Evolutionary conservation across 1,140 invertebrate genomes (phyloP), one percentile per base, ranked within the genome.

Genomic region (Philotrypesis tridentata): DNA sequence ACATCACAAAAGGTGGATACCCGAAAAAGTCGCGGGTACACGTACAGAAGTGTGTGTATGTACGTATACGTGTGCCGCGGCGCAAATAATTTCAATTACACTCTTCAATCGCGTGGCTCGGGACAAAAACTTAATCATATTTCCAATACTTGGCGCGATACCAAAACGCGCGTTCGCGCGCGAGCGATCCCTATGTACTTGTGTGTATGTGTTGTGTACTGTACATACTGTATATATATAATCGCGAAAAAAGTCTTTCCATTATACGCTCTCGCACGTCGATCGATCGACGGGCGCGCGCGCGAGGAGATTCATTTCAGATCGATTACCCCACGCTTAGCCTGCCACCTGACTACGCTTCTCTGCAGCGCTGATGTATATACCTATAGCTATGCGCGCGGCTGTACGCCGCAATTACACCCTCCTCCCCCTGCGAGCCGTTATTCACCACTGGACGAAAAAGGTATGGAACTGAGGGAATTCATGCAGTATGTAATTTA

Each of bases 311-410:
- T 80, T 80, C 79, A 73, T 80, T 80, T 80, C 37, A 33, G 70
- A 73, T 80, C 55, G 79, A 80, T 80, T 80, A 73, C 79, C 60
- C 70, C 79, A 55, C 72, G 70, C 65, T 71, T 71, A 61, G 43
- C 68, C 67, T 63, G 31, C 78, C 68, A 79, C 68, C 78, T 79
- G 67, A 72, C 78, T 79, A 71, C 68, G 68, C 77, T 33, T 31
- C 33, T 3, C 14, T 55, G 5, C 14, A 5, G 2, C 9, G 17
- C 31, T 63, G 21, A 55, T 21, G 17, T 6, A 55, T 55, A 55
- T 14, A 55, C n/a, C n/a, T n/a, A n/a, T n/a, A n/a, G n/a, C n/a
- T n/a, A n/a, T n/a, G n/a, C n/a, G n/a, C n/a, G n/a, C n/a, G n/a
- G n/a, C n/a, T n/a, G n/a, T n/a, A n/a, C n/a, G n/a, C n/a, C n/a